Base-by-base conservation (phyloP, 1,140 invertebrate species). In the Tribolium madens region DNA sequence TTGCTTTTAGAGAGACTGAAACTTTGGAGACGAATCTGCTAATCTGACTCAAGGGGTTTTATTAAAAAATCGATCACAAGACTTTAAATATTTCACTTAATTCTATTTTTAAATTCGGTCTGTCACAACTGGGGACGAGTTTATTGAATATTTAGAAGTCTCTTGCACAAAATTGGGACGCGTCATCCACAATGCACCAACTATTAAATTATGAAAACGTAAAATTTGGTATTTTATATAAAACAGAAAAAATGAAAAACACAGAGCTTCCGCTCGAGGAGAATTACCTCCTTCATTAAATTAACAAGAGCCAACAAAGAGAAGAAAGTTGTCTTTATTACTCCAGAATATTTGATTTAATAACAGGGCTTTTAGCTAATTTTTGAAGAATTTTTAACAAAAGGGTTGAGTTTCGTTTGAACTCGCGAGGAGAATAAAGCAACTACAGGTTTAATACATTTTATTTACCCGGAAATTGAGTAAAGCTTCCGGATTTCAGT, bases 281-380 rank as follows among this genome's bases (percentile, higher is more conserved):
- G 26, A 13, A 64, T 21, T 33, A 64, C 10, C 3, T 64, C n/a
- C 57, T 64, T 31, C 21, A 64, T 33, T 33, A 31, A 64, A 64
- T 64, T 64, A 64, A 64, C 57, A 31, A 31, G 31, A 36, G 57
- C 57, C 26, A 64, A 64, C 57, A 64, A 57, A 57, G 57, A 1
- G 57, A 33, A 64, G 14, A 57, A 53, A 57, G 52, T 64, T 64
- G 26, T 33, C 57, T 64, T 64, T 64, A 64, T 64, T 57, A 18
- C 52, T 18, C 9, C 7, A 10, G 52, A 26, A 21, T 64, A 64
- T 31, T 64, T 64, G 57, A 64, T 64, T 64, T 12, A 64, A 64
- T 64, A 64, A 57, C 52, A 21, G n/a, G 9, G 36, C 36, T 42
- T 42, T 42, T 9, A 42, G 2, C 36, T 26, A 42, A 42, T 42